Evolutionary conservation across 1,140 invertebrate genomes (phyloP).

Genomic region (Tetramorium alpestre): DNA sequence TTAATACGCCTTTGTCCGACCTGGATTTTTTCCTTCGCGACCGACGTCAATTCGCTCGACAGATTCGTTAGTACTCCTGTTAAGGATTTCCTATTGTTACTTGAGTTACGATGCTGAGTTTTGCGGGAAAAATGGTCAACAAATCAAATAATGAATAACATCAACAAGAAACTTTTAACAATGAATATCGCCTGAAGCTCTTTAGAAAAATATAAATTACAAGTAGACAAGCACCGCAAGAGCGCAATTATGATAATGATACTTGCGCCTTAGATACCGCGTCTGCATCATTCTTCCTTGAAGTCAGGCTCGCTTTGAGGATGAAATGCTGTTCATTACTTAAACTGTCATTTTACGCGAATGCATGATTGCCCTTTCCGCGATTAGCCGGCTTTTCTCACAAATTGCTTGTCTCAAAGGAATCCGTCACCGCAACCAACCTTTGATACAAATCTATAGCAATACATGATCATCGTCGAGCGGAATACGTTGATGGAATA

Average conservation of each 20-base stretch:
- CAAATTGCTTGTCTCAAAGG: not conserved
- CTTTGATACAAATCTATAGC: not conserved
- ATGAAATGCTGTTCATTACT: slow-evolving; percentile 31
- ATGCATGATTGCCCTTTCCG: slow-evolving; percentile 21
- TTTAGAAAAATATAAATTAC: slow-evolving; percentile 6
- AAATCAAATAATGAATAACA: not conserved
- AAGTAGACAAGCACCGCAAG: not conserved
- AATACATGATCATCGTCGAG: not conserved
- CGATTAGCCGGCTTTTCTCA: slow-evolving; percentile 30
- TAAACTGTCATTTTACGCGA: slow-evolving; percentile 39
- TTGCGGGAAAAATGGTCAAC: not conserved
- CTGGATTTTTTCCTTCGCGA: not conserved
- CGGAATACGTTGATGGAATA: not conserved
- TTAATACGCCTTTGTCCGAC: slow-evolving; percentile 15
- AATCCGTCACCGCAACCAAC: not conserved
- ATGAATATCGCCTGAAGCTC: not conserved
- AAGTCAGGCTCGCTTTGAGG: slow-evolving; percentile 5
- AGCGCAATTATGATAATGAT: slow-evolving; percentile 22
- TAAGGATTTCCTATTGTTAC: not conserved
- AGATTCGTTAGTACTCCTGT: not conserved
- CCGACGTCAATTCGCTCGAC: not conserved
- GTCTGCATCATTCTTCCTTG: not conserved
- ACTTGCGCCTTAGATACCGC: not conserved
- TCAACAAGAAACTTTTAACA: not conserved
- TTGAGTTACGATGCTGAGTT: not conserved